phyloP scores from a whole-genome alignment of 1,140 invertebrate species.

The Aphelenchoides besseyi region DNA sequence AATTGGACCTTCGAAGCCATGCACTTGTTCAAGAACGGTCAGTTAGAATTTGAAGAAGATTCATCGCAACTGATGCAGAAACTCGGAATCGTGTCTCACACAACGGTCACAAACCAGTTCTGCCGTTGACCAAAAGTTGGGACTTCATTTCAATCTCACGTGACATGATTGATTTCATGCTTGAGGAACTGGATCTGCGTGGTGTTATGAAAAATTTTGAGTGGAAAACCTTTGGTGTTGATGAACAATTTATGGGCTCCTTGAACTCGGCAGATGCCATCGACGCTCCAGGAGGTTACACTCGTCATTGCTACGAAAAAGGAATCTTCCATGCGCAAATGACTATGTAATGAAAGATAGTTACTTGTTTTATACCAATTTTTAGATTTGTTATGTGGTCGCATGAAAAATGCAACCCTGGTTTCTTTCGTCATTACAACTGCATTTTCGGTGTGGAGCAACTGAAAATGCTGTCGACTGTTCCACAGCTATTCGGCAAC shows the following conservation, averaged over 20 bases:
- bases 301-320: background rate
- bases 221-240: background rate
- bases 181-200: conserved; percentile 19
- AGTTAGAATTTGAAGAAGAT: background rate
- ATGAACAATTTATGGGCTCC: conserved; percentile 8
- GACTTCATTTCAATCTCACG: conserved; percentile 4
- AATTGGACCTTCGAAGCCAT: conserved; percentile 13
- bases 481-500: conserved; percentile 4
- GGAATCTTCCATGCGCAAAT: background rate
- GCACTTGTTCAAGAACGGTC: conserved; percentile 15
- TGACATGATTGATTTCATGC: conserved; percentile 4
- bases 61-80: background rate
- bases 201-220: background rate
- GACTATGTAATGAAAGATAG: background rate
- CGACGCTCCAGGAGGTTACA: conserved; percentile 14
- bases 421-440: background rate
- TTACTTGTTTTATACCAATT: conserved; percentile 4
- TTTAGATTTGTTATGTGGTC: conserved; percentile 1
- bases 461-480: background rate
- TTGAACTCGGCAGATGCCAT: conserved; percentile 4
- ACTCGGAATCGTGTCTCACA: background rate
- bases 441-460: conserved; percentile 19
- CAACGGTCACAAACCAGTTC: background rate
- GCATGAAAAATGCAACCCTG: background rate
- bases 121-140: background rate